Evolutionary conservation across 2,113 vertebrate genomes (phyloP).

Genomic region (Pterocles orientalis): DNA sequence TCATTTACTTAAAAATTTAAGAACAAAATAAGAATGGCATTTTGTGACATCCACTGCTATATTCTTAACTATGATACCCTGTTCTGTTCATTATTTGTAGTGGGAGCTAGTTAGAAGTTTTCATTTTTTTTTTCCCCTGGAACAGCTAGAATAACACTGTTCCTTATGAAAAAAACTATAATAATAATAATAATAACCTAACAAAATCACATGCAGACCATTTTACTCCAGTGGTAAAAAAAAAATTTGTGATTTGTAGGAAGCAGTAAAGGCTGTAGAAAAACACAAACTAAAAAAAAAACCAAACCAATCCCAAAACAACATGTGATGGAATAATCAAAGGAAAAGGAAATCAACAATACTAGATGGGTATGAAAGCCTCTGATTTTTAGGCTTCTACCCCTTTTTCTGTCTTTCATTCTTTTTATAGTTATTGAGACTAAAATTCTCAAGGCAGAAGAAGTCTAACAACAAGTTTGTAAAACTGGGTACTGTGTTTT

Average conservation of each 20-base stretch:
- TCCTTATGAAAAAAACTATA: neutral
- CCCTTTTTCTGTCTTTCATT: neutral
- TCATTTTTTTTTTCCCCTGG: rapidly evolving
- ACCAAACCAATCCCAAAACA: rapidly evolving
- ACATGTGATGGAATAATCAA: neutral
- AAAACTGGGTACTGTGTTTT: neutral
- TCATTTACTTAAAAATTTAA: neutral
- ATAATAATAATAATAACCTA: too few species aligned
- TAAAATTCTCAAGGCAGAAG: neutral
- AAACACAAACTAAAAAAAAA: neutral
- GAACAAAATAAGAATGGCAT: rapidly evolving
- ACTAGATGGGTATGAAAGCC: neutral
- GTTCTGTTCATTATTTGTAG: neutral
- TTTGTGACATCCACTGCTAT: neutral
- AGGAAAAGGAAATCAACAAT: neutral
- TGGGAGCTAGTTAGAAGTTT: neutral
- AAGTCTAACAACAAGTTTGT: neutral
- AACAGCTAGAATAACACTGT: neutral
- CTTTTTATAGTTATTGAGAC: neutral
- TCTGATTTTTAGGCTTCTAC: neutral
- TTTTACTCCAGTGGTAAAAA: neutral
- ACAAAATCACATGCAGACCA: neutral
- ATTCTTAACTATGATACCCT: neutral
- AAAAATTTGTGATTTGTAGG: neutral
- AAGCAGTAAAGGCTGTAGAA: neutral